A percentile compares a stretch with the other conserved stretches of the same genome.
phyloP scores from a whole-genome alignment of 2,888 invertebrate species.

The Diadromus collaris region DNA sequence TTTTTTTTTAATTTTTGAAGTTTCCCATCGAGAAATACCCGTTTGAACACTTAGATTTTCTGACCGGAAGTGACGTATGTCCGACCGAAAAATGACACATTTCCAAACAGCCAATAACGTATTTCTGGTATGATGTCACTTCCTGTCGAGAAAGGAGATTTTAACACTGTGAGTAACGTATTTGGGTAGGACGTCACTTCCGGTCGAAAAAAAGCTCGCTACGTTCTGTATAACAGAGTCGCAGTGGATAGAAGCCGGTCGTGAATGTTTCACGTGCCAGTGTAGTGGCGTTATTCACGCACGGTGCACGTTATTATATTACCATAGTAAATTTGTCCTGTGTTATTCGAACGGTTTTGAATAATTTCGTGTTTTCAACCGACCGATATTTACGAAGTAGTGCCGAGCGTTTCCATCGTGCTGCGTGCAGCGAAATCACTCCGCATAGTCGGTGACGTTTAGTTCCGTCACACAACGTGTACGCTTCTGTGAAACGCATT shows the following conservation, averaged over 20 bases:
- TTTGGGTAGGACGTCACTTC: neutral
- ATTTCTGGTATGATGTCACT: no score
- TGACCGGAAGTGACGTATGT: neutral
- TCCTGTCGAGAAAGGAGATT: neutral
- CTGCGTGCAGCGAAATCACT: neutral
- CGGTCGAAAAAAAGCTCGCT: neutral
- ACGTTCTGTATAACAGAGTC: neutral
- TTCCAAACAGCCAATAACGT: no score
- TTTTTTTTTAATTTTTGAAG: neutral
- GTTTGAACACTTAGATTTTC: no score
- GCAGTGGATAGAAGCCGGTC: neutral
- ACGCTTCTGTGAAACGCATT: neutral
- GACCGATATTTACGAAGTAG: neutral
- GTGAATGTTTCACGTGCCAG: neutral
- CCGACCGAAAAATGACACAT: no score
- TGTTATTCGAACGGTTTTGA: constrained; percentile 12
- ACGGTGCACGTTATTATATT: neutral
- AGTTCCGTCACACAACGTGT: constrained; percentile 1
- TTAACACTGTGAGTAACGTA: neutral
- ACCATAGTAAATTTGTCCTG: neutral
- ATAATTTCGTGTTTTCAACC: constrained; percentile 9
- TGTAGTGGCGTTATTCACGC: neutral
- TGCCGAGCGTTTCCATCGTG: neutral
- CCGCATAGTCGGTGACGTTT: constrained; percentile 10
- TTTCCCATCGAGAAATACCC: neutral